These are phyloP conservation scores for Myoxocephalus aenaeus DNA, from an alignment of 2,797 vertebrate genomes.

Conservation along the genomic window DNA sequence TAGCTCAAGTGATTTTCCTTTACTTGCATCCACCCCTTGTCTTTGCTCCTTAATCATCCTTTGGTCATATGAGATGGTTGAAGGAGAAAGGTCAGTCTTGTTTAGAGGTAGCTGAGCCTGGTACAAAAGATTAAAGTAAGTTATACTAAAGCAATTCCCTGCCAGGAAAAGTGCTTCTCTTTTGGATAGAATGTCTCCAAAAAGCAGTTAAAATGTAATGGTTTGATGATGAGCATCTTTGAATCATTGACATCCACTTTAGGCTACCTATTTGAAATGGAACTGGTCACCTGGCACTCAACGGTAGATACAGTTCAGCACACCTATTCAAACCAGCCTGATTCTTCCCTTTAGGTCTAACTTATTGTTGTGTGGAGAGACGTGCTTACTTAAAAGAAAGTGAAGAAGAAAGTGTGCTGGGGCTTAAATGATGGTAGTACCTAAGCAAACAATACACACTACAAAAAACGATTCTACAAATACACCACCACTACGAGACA, in stretches of 20 bases:
- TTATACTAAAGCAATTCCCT: slow-evolving; percentile 4
- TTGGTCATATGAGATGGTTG: slow-evolving; percentile 18
- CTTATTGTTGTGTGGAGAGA: slow-evolving; percentile 25
- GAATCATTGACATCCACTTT: slow-evolving; percentile 22
- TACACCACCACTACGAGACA: neutral
- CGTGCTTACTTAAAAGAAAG: neutral
- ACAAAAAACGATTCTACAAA: neutral
- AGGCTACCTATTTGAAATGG: slow-evolving; percentile 18
- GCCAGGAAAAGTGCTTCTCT: neutral
- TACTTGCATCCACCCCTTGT: neutral
- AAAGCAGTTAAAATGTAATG: neutral
- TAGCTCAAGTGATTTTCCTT: slow-evolving; percentile 11
- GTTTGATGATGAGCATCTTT: slow-evolving; percentile 21
- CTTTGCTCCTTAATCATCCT: neutral
- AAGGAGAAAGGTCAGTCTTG: slow-evolving; percentile 5
- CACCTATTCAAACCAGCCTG: slow-evolving; percentile 40
- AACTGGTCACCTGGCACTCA: slow-evolving; percentile 43
- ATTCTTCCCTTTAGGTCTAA: slow-evolving; percentile 36
- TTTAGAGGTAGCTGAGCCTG: neutral
- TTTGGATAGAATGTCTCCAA: neutral
- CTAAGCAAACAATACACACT: neutral
- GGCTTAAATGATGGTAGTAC: neutral
- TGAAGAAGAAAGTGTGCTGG: slow-evolving; percentile 12
- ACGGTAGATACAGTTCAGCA: slow-evolving; percentile 27
- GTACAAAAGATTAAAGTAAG: neutral